These are phyloP conservation scores for Ectropis grisescens DNA, from an alignment of 1,140 invertebrate species.

Conservation along the genomic window DNA sequence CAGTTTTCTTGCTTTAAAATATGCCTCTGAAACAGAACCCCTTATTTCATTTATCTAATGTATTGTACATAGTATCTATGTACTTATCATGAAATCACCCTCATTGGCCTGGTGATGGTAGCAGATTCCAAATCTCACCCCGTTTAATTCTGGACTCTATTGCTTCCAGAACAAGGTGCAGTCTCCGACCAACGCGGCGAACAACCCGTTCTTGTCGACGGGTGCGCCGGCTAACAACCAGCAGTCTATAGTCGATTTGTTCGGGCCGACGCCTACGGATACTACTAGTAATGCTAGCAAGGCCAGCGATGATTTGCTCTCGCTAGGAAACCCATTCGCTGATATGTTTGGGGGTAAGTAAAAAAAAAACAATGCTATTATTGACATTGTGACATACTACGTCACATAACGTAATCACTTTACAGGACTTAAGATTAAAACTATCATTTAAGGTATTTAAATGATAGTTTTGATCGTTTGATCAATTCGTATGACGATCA, in stretches of 20 bases:
- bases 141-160: conserved; percentile 5
- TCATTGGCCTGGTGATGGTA: conserved; percentile 4
- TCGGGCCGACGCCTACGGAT: conserved; percentile 72
- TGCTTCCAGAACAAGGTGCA: conserved; percentile 81
- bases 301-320: conserved; percentile 91
- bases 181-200: conserved; percentile 78
- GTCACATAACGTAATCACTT: no score
- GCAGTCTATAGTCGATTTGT: conserved; percentile 85
- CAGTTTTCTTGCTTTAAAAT: no score
- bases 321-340: conserved; percentile 92
- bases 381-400: no score
- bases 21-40: no score
- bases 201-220: conserved; percentile 89
- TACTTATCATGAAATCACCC: no score
- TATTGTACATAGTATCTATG: no score
- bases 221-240: conserved; percentile 47
- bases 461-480: no score
- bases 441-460: no score
- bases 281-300: conserved; percentile 65
- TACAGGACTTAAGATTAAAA: no score
- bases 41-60: no score
- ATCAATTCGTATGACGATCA: no score
- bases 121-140: not conserved
- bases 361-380: no score
- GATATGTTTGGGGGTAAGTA: conserved; percentile 81